Conservation (phyloP, 2,888 invertebrate species). For the Dione vanillae region DNA sequence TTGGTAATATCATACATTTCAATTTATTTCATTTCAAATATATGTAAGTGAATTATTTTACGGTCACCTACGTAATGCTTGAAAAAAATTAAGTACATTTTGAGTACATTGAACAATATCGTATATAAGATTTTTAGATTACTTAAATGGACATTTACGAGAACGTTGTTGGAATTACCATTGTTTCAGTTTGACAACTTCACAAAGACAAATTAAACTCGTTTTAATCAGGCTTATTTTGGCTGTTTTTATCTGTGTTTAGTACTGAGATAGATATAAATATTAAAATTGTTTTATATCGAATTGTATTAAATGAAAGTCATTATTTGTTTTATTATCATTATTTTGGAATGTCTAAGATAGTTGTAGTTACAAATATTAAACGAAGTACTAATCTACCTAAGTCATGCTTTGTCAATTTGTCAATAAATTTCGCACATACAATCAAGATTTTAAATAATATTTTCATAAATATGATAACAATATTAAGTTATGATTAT, state of each 20-base stretch:
- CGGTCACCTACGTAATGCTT: conserved; percentile 17
- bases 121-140: conserved; percentile 9
- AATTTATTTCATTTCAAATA: neutral
- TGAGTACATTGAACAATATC: conserved; percentile 13
- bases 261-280: neutral
- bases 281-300: neutral
- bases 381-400: neutral
- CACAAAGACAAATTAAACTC: conserved; percentile 3
- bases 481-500: conserved; percentile 36
- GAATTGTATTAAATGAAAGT: neutral
- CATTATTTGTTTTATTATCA: neutral
- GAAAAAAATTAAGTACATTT: conserved; percentile 22
- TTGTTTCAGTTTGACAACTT: conserved; percentile 9
- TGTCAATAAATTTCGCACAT: neutral
- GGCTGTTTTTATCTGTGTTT: neutral
- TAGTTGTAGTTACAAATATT: neutral
- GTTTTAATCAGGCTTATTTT: neutral
- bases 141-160: conserved; percentile 3
- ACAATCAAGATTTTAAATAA: too few relatives aligned
- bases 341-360: neutral
- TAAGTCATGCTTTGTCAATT: neutral
- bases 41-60: neutral
- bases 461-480: conserved; percentile 4
- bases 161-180: neutral
- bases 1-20: too few relatives aligned